Evolutionary conservation across 2,888 invertebrate genomes (phyloP), one percentile per base, ranked within the genome.

Genomic region (Julus scanicus): DNA sequence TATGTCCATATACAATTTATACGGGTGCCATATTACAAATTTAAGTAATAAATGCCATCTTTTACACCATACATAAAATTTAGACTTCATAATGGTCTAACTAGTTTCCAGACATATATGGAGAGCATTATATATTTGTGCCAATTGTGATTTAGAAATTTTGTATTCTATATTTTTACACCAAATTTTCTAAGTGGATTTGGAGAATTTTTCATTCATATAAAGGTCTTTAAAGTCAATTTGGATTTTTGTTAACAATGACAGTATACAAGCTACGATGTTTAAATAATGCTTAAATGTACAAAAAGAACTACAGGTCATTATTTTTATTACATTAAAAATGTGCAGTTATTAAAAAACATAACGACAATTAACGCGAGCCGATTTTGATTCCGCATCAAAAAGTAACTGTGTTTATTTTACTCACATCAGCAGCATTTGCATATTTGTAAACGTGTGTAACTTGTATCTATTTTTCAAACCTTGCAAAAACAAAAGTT

Each of bases 241-340:
- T 44, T 3, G 44, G 6, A 44, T 44, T 44, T n/a, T n/a, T n/a
- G n/a, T n/a, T n/a, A n/a, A n/a, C n/a, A n/a, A n/a, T n/a, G n/a
- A n/a, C n/a, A n/a, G 6, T 5, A 44, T 3, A 44, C 44, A 44
- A 44, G 44, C 44, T 44, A 44, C 5, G 63, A 17, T 20, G 8
- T 9, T 63, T 63, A 8, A 63, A 6, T 15, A 63, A 20, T 63
- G 63, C 9, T 53, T 53, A 53, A 15, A 13, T 80, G 13, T 1
- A 80, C 13, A 80, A 80, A 44, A 80, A 80, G 13, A 13, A 11
- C 80, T 0, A 80, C 37, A 29, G 37, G 4, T 13, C 29, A 80
- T 80, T 80, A 80, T 37, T 37, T 80, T 80, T 80, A 80, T 80
- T 37, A 20, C 8, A 29, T 80, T 80, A 80, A 80, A 29, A 80